Conservation (phyloP, 2,797 vertebrate species). For the Lophius americanus region DNA sequence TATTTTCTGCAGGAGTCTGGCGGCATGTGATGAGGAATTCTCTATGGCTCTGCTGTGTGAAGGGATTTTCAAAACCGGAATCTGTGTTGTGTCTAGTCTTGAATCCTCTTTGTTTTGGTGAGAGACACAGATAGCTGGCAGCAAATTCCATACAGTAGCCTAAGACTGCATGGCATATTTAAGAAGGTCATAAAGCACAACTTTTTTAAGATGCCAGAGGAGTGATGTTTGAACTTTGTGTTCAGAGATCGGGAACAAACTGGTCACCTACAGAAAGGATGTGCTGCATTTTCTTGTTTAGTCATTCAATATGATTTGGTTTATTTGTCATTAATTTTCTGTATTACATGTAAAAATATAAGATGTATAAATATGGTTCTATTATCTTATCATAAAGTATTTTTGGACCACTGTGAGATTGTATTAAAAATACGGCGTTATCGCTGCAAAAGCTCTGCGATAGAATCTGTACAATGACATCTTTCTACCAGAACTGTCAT, state of each 20-base stretch:
- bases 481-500: no score
- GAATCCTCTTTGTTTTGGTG: slow-evolving; percentile 14
- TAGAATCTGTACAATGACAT: no score
- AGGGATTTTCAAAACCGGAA: slow-evolving; percentile 63
- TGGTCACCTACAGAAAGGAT: background rate
- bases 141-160: slow-evolving; percentile 5
- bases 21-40: slow-evolving; percentile 59
- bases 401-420: background rate
- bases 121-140: slow-evolving; percentile 13
- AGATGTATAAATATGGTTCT: background rate
- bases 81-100: slow-evolving; percentile 39
- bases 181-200: background rate
- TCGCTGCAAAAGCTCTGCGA: background rate
- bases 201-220: background rate
- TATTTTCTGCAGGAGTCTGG: slow-evolving; percentile 73
- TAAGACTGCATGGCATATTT: background rate
- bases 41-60: slow-evolving; percentile 65
- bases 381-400: background rate
- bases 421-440: background rate
- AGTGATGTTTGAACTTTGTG: slow-evolving; percentile 6
- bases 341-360: background rate
- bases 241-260: background rate
- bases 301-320: background rate
- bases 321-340: background rate
- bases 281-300: background rate